Percentiles rank a stretch among this genome's conserved stretches.
These are phyloP conservation scores for Ophiothrix spiculata DNA, from an alignment of 35 echinoderm and acorn worm genomes.

Conservation along the genomic window DNA sequence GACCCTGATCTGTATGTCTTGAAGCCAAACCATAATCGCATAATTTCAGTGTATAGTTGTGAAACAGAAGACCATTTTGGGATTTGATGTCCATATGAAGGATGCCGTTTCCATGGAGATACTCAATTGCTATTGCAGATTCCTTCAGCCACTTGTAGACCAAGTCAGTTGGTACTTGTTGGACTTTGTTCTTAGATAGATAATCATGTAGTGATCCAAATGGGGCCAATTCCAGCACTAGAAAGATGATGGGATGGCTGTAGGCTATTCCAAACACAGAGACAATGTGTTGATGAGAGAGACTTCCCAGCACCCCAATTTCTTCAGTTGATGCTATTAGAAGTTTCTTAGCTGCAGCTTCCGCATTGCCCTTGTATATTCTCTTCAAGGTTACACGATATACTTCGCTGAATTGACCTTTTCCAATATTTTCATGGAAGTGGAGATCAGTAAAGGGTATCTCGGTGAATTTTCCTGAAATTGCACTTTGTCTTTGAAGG, in stretches of 20 bases:
- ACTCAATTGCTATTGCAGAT: neutral
- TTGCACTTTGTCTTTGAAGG: no score
- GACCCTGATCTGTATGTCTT: neutral
- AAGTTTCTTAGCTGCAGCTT: neutral
- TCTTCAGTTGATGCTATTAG: neutral
- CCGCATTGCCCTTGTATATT: neutral
- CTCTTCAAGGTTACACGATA: neutral
- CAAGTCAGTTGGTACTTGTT: neutral
- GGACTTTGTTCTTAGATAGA: neutral
- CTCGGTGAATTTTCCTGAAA: no score
- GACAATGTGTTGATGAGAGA: neutral
- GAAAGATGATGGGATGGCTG: neutral
- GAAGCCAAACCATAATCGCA: constrained; percentile 7
- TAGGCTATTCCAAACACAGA: neutral
- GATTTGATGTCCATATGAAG: constrained; percentile 8
- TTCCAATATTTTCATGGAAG: neutral
- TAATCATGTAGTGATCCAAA: neutral
- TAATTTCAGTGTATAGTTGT: neutral
- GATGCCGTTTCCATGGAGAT: neutral
- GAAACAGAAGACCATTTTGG: neutral
- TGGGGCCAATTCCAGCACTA: neutral
- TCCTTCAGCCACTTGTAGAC: constrained; percentile 4
- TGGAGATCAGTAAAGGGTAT: neutral
- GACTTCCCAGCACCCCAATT: neutral
- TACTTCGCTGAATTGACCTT: neutral